Percentiles rank a stretch among this genome's conserved stretches.
These are phyloP conservation scores for Euleptes europaea DNA, from an alignment of 2,113 vertebrate genomes.

Conservation along the genomic window DNA sequence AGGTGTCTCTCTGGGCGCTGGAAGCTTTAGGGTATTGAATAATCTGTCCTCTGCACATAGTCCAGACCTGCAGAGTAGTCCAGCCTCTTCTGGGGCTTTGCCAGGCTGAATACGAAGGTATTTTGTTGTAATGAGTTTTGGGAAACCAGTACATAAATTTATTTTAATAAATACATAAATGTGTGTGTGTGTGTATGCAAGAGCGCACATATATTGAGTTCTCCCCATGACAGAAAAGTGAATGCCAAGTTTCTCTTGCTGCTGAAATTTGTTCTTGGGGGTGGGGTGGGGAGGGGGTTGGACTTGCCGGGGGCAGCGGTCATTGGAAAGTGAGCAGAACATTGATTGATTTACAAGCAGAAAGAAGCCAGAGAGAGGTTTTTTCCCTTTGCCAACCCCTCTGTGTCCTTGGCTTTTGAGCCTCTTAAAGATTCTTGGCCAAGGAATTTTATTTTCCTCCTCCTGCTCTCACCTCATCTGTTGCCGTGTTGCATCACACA, in stretches of 20 bases:
- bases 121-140: too few relatives aligned
- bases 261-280: neutral
- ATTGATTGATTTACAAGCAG: neutral
- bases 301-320: neutral
- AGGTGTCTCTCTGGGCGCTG: too few relatives aligned
- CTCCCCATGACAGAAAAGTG: accelerated
- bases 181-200: too few relatives aligned
- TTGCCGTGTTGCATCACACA: neutral
- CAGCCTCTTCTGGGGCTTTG: too few relatives aligned
- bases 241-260: neutral
- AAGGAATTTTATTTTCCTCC: neutral
- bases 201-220: too few relatives aligned
- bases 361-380: neutral
- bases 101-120: too few relatives aligned
- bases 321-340: neutral
- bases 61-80: too few relatives aligned
- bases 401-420: neutral
- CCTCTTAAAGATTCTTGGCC: neutral
- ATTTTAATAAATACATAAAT: too few relatives aligned
- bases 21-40: too few relatives aligned
- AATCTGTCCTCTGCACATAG: too few relatives aligned
- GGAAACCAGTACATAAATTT: too few relatives aligned
- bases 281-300: neutral
- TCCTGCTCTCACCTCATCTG: too few relatives aligned
- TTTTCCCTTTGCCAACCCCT: neutral